Evolutionary conservation across 2,113 vertebrate species (phyloP), one percentile per base, ranked within the genome.

Genomic region (Pluvianellus socialis): DNA sequence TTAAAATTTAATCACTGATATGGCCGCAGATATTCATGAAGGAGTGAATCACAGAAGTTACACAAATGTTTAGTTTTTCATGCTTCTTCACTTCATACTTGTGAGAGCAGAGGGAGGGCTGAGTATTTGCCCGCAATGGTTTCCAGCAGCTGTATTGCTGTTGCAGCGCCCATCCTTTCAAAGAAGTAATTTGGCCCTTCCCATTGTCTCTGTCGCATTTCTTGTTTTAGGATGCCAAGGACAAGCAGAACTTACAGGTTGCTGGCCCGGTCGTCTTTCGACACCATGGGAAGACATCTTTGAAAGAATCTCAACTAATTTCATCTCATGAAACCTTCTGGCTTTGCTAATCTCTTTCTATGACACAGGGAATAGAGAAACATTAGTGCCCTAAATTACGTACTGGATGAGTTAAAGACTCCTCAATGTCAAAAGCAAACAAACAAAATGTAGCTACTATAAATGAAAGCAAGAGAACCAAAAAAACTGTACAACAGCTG

Each of bases 381-480:
- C 14, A 47, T n/a, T 20, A 35, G 22, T 30, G 24, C 14, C 40
- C 23, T 85, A 66, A 81, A 72, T 79, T 72, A 87, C 68, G 53
- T 28, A 82, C 16, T 82, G 59, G 33, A 76, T 66, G 74, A 90
- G 32, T 76, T 95, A 70, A 92, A 85, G 88, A 30, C 12, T 79
- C 35, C 58, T 80, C 28, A 73, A 26, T 95, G 83, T 83, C 70
- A 84, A 94, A 91, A 95, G 22, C 87, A 96, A 96, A 75, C 76
- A 96, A 92, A 77, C 73, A 95, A 87, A 94, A 92, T 65, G 30
- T 52, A 71, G 23, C 1, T 6, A 90, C 83, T 63, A 47, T 42
- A 88, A 95, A 88, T 91, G 63, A 93, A 96, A 86, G 53, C 55
- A 94, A 91, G 80, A 76, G 92, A 91, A 82, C 38, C 74, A 88